A percentile compares a stretch with the other conserved stretches of the same genome.
These are phyloP conservation scores for Campoplex nolae DNA, from an alignment of 2,888 invertebrate species.

Conservation along the genomic window DNA sequence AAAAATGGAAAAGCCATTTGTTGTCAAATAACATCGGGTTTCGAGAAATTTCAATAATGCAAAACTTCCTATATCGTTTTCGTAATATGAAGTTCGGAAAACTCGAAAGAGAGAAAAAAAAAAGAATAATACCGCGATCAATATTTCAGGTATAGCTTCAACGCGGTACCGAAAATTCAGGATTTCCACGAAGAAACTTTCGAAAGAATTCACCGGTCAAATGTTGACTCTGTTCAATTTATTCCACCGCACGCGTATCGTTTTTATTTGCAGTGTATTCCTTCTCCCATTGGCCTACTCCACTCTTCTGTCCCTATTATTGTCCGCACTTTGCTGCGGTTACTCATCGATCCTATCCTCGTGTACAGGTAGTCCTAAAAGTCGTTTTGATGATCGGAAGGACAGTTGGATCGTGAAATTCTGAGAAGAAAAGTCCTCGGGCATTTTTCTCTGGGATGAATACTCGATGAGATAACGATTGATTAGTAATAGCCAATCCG, in stretches of 20 bases:
- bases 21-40: not conserved
- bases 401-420: not conserved
- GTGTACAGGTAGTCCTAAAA: not conserved
- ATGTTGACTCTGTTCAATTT: not conserved
- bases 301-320: conserved; percentile 32
- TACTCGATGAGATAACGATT: not conserved
- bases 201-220: not conserved
- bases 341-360: conserved; percentile 58
- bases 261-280: conserved; percentile 24
- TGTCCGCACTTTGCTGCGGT: conserved; percentile 41
- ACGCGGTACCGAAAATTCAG: not conserved
- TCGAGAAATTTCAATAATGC: no score
- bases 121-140: not conserved
- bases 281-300: conserved; percentile 47
- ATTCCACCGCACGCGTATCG: not conserved
- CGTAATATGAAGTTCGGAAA: no score
- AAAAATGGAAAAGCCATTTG: not conserved
- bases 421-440: not conserved
- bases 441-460: not conserved
- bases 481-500: not conserved
- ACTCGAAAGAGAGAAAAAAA: no score
- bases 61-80: no score
- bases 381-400: not conserved
- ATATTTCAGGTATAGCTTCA: not conserved
- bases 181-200: not conserved